Evolutionary conservation across 2,797 vertebrate species (phyloP).

Genomic region (Bovichtus diacanthus): DNA sequence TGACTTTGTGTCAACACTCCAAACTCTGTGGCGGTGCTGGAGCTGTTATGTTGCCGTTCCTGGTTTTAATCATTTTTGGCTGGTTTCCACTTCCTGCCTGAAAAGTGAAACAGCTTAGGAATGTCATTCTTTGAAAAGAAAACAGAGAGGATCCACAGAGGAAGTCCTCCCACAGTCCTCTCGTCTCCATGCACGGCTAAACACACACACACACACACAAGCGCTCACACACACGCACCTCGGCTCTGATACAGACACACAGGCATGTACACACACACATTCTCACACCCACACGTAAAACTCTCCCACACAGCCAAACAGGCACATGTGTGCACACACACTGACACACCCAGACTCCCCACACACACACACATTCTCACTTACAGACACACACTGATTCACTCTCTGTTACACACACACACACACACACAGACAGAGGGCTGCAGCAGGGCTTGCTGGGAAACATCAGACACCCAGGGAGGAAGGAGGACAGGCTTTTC

Average conservation of each 20-base stretch:
- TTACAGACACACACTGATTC: slow-evolving; percentile 70
- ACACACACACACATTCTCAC: slow-evolving; percentile 47
- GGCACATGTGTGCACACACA: slow-evolving; percentile 49
- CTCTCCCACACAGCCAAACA: slow-evolving; percentile 67
- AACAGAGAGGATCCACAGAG: slow-evolving; percentile 98
- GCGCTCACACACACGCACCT: slow-evolving; percentile 55
- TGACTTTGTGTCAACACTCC: slow-evolving; percentile 92
- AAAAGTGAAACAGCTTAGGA: slow-evolving; percentile 99
- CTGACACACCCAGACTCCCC: slow-evolving; percentile 60
- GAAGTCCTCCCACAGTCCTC: slow-evolving; percentile 97
- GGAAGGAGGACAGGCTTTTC: slow-evolving; percentile 92
- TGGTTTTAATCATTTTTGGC: slow-evolving; percentile 98
- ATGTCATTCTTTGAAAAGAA: slow-evolving; percentile 99
- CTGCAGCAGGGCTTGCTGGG: slow-evolving; percentile 77
- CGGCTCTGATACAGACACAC: slow-evolving; percentile 53
- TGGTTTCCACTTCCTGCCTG: slow-evolving; percentile 95
- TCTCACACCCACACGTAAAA: slow-evolving; percentile 73
- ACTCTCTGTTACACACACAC: slow-evolving; percentile 34
- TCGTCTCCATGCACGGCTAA: slow-evolving; percentile 91
- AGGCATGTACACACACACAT: slow-evolving; percentile 86
- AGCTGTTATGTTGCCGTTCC: slow-evolving; percentile 91
- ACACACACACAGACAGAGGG: slow-evolving; percentile 39
- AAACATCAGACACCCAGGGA: slow-evolving; percentile 82
- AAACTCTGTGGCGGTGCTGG: slow-evolving; percentile 88
- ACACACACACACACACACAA: slow-evolving; percentile 70